Base-by-base conservation (phyloP, 2,797 vertebrate species). In the Chloroceryle amazona region DNA sequence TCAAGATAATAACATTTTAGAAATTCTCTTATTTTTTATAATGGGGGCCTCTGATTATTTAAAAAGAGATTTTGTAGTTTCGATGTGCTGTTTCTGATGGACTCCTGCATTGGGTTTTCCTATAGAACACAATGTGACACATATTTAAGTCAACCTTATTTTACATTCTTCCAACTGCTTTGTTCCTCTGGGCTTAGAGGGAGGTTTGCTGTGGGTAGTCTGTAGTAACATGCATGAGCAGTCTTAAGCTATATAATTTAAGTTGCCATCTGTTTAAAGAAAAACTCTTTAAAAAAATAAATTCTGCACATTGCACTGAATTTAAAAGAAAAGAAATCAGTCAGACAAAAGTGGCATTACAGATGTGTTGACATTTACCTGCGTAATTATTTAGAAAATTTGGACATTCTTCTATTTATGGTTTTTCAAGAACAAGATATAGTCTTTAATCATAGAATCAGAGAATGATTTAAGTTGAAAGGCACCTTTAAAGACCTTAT, bases 141-240 rank as follows among this genome's bases (percentile, higher is more conserved):
- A 0, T 55, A 79, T 86, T 84, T 84, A 88, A 88, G 80, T 68
- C 49, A 94, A 42, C 19, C 17, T 60, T 73, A 73, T 72, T 92
- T 92, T 74, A 33, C 33, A 25, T 85, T 87, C 33, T 85, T 86
- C 49, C 66, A 70, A 70, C 37, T 81, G 62, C 19, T 90, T 95
- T 91, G 63, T 68, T 94, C 57, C 52, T 60, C 28, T 72, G 76
- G 26, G 39, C 62, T 65, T 49, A 90, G n/a, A 19, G 61, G 74
- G 28, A 70, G 8, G 20, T 86, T 68, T 86, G 14, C 46, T 84
- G 28, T 80, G 60, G 31, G 52, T 91, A 94, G 47, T 83, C 33
- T 91, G 29, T 52, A 81, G 57, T 82, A 93, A 55, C 86, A 92
- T 74, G 86, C 86, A 91, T 93, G 81, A 78, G 33, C 44, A 94